Evolutionary conservation across 2,888 invertebrate genomes (phyloP).

Genomic region (Amorpha juglandis): DNA sequence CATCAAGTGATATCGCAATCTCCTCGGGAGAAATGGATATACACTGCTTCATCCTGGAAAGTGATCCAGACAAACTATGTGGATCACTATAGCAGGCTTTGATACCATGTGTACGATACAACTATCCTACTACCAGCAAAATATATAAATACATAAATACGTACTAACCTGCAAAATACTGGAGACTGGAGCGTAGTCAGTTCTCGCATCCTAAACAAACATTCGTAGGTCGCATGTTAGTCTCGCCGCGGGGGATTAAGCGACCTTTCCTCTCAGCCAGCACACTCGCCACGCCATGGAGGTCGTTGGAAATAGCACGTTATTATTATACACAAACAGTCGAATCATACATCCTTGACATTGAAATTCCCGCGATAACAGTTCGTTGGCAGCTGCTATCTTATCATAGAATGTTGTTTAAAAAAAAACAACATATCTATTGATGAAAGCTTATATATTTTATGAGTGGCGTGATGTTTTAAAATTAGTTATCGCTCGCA

Average conservation of each 20-base stretch:
- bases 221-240: background rate
- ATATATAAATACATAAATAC: too few relatives aligned
- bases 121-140: too few relatives aligned
- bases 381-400: slow-evolving; percentile 21
- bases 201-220: background rate
- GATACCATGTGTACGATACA: too few relatives aligned
- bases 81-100: too few relatives aligned
- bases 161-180: background rate
- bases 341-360: slow-evolving; percentile 22
- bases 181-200: background rate
- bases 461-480: background rate
- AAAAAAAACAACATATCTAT: slow-evolving; percentile 24
- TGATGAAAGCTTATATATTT: background rate
- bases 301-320: slow-evolving; percentile 1
- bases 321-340: slow-evolving; percentile 13
- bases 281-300: slow-evolving; percentile 1
- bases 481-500: background rate
- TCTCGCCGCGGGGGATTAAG: background rate
- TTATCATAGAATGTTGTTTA: slow-evolving; percentile 12
- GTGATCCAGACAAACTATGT: too few relatives aligned
- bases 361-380: slow-evolving; percentile 19
- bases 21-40: too few relatives aligned
- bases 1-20: too few relatives aligned
- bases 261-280: slow-evolving; percentile 8
- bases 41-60: too few relatives aligned